A percentile compares a stretch with the other conserved stretches of the same genome.
phyloP scores from a whole-genome alignment of 2,888 invertebrate genomes.

The Drosophila incognita region DNA sequence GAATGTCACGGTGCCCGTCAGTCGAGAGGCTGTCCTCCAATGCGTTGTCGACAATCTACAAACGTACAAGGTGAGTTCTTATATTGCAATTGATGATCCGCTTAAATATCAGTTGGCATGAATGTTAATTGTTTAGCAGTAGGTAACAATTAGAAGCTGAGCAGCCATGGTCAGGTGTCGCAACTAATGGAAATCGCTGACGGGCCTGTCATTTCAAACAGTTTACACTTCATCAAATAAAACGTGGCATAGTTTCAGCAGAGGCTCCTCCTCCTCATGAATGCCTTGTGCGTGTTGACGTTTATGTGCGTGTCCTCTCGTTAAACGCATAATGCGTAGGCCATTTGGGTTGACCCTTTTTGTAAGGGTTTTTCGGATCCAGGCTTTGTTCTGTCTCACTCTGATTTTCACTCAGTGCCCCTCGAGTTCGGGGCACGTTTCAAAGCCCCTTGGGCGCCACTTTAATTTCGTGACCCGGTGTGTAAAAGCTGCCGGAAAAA shows the following conservation, averaged over 20 bases:
- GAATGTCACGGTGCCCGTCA: conserved; percentile 89
- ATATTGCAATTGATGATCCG: neutral
- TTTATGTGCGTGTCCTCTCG: conserved; percentile 46
- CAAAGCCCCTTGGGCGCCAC: conserved; percentile 51
- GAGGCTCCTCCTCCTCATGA: conserved; percentile 13
- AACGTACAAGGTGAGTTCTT: conserved; percentile 87
- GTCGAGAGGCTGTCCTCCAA: conserved; percentile 89
- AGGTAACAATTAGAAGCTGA: conserved; percentile 37
- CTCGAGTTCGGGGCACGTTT: conserved; percentile 44
- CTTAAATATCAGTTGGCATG: conserved; percentile 3
- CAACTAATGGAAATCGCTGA: conserved; percentile 33
- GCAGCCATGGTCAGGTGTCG: conserved; percentile 28
- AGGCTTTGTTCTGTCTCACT: neutral
- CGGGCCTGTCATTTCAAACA: conserved; percentile 54
- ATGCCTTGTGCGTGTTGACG: conserved; percentile 22
- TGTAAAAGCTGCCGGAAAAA: conserved; percentile 27
- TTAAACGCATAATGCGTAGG: conserved; percentile 67
- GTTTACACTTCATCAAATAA: conserved; percentile 78
- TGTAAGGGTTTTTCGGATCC: conserved; percentile 27
- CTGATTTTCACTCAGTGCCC: neutral
- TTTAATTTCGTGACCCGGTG: conserved; percentile 63
- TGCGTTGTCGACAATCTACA: conserved; percentile 90
- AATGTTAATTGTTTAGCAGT: conserved; percentile 26
- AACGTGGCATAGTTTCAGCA: conserved; percentile 52
- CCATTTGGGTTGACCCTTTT: conserved; percentile 61